Evolutionary conservation across 2,888 invertebrate genomes (phyloP), one percentile per base, ranked within the genome.

Genomic region (Ditylenchus weischeri): DNA sequence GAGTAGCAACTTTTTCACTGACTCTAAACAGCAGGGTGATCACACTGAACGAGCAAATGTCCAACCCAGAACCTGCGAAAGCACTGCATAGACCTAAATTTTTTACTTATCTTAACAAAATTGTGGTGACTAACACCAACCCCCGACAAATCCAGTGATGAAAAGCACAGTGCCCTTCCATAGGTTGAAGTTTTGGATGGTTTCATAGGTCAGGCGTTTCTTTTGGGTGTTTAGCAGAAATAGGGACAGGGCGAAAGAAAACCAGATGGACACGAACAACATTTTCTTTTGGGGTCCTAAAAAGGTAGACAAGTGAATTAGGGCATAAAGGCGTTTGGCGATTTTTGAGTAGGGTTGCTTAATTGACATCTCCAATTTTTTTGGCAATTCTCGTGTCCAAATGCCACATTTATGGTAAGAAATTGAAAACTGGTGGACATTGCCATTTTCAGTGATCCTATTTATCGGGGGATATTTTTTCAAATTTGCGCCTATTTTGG

Each of bases 61-160:
- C 81, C 18, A 83, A 74, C 1, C 82, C 81, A 48, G 68, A 71
- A 19, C 81, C 81, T n/a, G 78, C 70, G 38, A 82, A 75, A 10
- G 81, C 76, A n/a, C 79, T 73, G 60, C 76, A 77, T 11, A 79
- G 57, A 11, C 81, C 81, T 75, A 35, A 69, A 43, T n/a, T 13
- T 13, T 21, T 10, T 18, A 11, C 11, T 11, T 11, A 29, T n/a
- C 59, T 38, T 59, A 59, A 19, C 29, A 23, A 38, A 15, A 38
- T 59, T 19, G n/a, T 65, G 36, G 19, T 6, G 10, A 48, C 1
- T 13, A 65, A 38, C 43, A 23, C 21, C 8, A 15, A 75, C 75
- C 75, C 63, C 81, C 81, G 51, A 77, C 21, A 35, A 82, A 66
- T 13, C 81, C 81, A 8, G 75, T 75, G 13, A 69, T 11, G 19